phyloP scores from a whole-genome alignment of 2,113 vertebrate genomes.

The Tympanuchus pallidicinctus region DNA sequence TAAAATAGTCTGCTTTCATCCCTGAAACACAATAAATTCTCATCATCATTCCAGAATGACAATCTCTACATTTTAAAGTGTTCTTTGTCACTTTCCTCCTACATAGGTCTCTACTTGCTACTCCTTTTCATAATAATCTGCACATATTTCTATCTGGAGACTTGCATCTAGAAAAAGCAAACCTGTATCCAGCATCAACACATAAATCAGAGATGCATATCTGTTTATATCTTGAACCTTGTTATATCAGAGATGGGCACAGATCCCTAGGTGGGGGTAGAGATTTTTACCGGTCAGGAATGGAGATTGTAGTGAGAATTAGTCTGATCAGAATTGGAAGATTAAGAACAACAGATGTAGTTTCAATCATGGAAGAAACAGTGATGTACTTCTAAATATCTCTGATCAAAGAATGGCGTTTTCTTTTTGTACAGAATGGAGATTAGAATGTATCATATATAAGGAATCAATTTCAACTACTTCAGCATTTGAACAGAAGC shows the following conservation, averaged over 20 bases:
- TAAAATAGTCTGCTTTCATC: not conserved
- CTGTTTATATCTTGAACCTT: not conserved
- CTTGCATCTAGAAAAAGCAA: not conserved
- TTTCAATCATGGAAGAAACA: not conserved
- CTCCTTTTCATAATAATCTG: not conserved
- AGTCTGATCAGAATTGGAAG: not conserved
- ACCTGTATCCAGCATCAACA: not conserved
- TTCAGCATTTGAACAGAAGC: not conserved
- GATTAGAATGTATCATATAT: not conserved
- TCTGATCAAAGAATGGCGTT: not conserved
- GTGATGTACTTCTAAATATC: not conserved
- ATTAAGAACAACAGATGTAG: not conserved
- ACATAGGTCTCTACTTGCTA: not conserved
- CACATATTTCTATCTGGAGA: not conserved
- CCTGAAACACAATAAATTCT: not conserved
- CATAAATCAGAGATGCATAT: not conserved
- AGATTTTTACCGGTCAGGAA: not conserved
- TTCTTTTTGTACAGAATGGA: not conserved
- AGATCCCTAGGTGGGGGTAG: not conserved
- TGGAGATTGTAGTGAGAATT: not conserved
- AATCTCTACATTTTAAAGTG: not conserved
- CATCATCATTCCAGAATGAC: not conserved
- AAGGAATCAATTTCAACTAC: not conserved
- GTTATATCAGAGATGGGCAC: not conserved
- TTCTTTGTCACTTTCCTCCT: not conserved